Evolutionary conservation across 53 echinoderm and acorn worm species (phyloP).

Genomic region (Astropecten irregularis): DNA sequence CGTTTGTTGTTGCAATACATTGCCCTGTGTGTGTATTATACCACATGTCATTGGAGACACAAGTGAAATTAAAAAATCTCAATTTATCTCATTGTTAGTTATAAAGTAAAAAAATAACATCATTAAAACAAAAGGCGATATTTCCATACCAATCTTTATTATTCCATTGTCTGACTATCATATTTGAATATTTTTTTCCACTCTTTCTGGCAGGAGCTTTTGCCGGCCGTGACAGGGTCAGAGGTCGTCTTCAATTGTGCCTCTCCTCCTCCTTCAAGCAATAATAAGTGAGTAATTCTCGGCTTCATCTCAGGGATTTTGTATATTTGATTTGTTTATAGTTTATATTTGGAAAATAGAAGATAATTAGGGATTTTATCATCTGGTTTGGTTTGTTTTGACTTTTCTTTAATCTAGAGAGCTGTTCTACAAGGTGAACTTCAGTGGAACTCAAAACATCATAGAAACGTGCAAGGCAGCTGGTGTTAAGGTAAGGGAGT

Average conservation of each 20-base stretch:
- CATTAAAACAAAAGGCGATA: too few relatives aligned
- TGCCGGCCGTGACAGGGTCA: slow-evolving; percentile 78
- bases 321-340: background rate
- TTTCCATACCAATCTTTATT: too few relatives aligned
- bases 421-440: slow-evolving; percentile 87
- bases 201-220: slow-evolving; percentile 66
- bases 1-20: too few relatives aligned
- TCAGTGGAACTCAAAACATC: slow-evolving; percentile 79
- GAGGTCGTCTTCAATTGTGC: slow-evolving; percentile 95
- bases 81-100: too few relatives aligned
- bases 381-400: background rate
- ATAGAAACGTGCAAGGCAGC: slow-evolving; percentile 80
- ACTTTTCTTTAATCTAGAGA: slow-evolving; percentile 48
- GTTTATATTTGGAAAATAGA: background rate
- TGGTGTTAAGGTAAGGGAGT: slow-evolving; percentile 75
- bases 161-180: too few relatives aligned
- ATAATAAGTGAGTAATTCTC: slow-evolving; percentile 67
- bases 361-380: too few relatives aligned
- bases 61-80: too few relatives aligned
- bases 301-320: background rate
- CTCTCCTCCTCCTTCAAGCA: slow-evolving; percentile 83
- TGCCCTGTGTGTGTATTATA: too few relatives aligned
- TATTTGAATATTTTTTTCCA: too few relatives aligned
- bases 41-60: too few relatives aligned
- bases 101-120: too few relatives aligned